Evolutionary conservation across 92 coral and sea anemone species (phyloP).

Genomic region (Palythoa grandis): DNA sequence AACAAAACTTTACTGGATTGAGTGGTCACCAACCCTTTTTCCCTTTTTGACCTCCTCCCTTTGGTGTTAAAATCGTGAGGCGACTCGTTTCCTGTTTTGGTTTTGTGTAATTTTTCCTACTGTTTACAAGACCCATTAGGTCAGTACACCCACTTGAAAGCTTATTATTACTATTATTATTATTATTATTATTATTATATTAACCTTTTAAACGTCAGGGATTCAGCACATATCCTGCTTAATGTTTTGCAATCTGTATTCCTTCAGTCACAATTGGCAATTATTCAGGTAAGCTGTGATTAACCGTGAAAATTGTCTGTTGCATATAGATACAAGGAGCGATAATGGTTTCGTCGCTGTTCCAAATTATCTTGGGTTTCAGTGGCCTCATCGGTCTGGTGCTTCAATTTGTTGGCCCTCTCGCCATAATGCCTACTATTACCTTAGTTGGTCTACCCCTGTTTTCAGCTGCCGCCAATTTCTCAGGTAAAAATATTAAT

Average conservation of each 20-base stretch:
- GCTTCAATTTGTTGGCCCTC: conserved; percentile 31
- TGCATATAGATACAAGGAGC: conserved; percentile 35
- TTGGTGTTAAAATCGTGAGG: no score
- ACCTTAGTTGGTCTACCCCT: conserved; percentile 31
- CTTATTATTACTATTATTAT: no score
- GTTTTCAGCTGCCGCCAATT: conserved; percentile 8
- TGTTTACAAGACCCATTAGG: no score
- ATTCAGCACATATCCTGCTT: no score
- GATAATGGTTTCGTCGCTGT: conserved; percentile 34
- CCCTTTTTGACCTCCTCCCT: no score
- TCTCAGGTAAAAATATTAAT: conserved; percentile 21
- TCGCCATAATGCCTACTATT: conserved; percentile 41
- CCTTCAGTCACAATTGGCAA: neutral
- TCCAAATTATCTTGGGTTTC: conserved; percentile 30
- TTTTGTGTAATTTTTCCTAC: no score
- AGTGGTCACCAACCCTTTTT: no score
- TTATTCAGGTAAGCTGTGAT: neutral
- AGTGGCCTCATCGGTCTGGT: conserved; percentile 37
- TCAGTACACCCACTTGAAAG: no score
- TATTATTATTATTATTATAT: no score
- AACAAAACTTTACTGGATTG: no score
- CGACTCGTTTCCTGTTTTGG: no score
- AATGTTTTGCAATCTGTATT: neutral
- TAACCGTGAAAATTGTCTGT: neutral
- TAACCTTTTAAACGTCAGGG: no score